Conservation (phyloP, 2,113 vertebrate genomes). For the Daphoenositta chrysoptera region DNA sequence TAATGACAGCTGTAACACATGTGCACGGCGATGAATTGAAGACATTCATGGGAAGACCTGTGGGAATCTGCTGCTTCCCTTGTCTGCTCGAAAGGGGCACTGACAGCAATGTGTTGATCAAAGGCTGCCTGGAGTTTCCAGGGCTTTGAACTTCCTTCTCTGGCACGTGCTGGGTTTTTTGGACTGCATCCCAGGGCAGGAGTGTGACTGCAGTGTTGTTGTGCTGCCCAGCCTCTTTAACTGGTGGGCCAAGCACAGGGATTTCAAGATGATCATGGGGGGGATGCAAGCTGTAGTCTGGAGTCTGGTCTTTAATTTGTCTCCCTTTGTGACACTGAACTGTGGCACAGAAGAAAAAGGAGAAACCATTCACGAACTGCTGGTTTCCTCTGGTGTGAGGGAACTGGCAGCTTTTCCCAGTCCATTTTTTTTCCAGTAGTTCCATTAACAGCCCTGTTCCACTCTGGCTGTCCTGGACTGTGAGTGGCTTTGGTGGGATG, state of each 20-base stretch:
- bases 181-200: neutral
- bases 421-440: neutral
- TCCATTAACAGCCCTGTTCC: neutral
- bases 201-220: neutral
- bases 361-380: neutral
- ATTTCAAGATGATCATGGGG: neutral
- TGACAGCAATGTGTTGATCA: neutral
- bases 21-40: neutral
- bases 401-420: neutral
- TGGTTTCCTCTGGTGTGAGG: neutral
- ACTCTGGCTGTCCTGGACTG: neutral
- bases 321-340: neutral
- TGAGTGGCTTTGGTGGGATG: neutral
- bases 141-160: neutral
- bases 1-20: neutral
- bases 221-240: neutral
- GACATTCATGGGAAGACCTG: neutral
- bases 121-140: neutral
- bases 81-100: neutral
- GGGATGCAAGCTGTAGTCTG: neutral
- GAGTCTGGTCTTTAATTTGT: neutral
- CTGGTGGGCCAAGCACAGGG: neutral
- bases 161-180: neutral
- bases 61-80: neutral
- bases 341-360: neutral